Base-by-base conservation (phyloP, 2,797 vertebrate species). In the Holocentrus rufus region DNA sequence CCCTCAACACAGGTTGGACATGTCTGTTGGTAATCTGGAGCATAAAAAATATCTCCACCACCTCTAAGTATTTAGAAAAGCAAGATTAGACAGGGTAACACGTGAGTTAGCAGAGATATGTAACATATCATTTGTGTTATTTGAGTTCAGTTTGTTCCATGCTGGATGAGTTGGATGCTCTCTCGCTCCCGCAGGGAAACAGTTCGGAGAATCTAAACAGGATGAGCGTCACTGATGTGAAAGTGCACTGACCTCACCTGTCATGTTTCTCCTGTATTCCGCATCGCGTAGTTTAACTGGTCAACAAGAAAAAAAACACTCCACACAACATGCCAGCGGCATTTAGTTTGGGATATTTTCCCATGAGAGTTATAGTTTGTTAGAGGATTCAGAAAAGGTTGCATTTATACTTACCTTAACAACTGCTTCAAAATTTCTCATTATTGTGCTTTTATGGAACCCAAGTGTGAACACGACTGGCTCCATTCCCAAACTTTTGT, bases 401-500 rank as follows among this genome's bases (percentile, higher is more conserved):
- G 59, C 13, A 44, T 13, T 44, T 64, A 31, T 36, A 27, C 49
- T 7, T 5, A 49, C 31, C 0, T 5, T 15, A 36, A 62, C 50
- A 57, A 17, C 44, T 36, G 36, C 47, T 46, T 69, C 65, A 52
- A 46, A 36, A 5, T 31, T 34, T 58, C 44, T 61, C 20, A 59
- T 76, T 60, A 74, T 44, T 53, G 18, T 17, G 58, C 36, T 75
- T 82, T 76, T 65, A 73, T 9, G 57, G 7, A 76, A 66, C 46
- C 62, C 31, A 42, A 64, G 72, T 63, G 65, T 67, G 71, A 27
- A 55, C 2, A 30, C 2, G 54, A 62, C 44, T 77, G 57, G 34
- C 84, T 79, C 59, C 73, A 74, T 88, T 81, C 81, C 84, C 52
- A 13, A 80, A 82, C 64, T 56, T 65, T 55, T 49, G 39, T 18